These are phyloP conservation scores for Ammodytes dubius DNA, from an alignment of 2,113 vertebrate species.

Conservation along the genomic window DNA sequence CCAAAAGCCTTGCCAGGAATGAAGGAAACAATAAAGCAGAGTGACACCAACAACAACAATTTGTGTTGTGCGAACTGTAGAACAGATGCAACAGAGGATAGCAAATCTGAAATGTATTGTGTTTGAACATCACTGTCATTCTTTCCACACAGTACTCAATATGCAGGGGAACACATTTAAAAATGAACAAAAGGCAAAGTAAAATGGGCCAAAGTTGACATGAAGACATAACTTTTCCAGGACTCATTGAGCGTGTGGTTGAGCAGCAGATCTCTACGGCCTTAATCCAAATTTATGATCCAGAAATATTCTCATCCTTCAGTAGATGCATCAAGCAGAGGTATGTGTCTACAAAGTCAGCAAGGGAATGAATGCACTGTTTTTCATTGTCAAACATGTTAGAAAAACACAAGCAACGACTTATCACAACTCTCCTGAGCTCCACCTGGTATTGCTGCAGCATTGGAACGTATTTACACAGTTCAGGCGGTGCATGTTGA, in stretches of 20 bases:
- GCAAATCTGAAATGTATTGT: not conserved
- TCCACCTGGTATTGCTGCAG: no score
- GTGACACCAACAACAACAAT: not conserved
- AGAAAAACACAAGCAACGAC: not conserved
- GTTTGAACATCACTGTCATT: not conserved
- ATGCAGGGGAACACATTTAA: not conserved
- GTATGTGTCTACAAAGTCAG: not conserved
- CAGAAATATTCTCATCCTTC: not conserved
- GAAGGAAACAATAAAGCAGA: not conserved
- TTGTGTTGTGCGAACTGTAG: not conserved
- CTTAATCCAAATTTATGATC: not conserved
- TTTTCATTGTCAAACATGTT: not conserved
- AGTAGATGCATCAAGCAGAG: not conserved
- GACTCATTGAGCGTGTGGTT: not conserved
- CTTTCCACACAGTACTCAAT: not conserved
- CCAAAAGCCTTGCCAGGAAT: not conserved
- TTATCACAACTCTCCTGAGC: not conserved
- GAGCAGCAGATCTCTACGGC: not conserved
- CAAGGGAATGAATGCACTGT: not conserved
- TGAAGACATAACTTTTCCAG: not conserved
- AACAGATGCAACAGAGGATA: not conserved
- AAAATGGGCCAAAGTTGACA: not conserved
- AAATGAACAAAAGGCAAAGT: not conserved
- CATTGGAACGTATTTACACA: not conserved
- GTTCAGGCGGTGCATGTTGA: slow-evolving; percentile 22